Conservation (phyloP, 2,888 invertebrate genomes). For the Bhutanitis thaidina region DNA sequence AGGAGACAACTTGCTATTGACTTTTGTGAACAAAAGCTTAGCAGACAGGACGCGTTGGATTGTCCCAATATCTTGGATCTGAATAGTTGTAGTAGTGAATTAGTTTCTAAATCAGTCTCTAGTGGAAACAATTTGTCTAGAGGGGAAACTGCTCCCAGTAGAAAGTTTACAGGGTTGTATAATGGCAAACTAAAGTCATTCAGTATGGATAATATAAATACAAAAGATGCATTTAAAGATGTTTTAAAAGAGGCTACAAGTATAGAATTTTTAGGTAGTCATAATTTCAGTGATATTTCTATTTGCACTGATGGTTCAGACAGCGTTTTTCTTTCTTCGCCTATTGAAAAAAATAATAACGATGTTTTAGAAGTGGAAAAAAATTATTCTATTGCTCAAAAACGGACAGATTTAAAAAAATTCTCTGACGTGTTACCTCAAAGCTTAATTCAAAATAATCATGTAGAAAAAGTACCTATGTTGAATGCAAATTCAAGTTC, state of each 20-base stretch:
- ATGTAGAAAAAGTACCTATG: conserved; percentile 36
- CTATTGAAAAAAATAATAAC: conserved; percentile 44
- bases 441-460: conserved; percentile 20
- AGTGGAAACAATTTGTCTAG: conserved; percentile 31
- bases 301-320: conserved; percentile 60
- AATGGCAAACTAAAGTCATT: conserved; percentile 69
- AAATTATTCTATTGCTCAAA: conserved; percentile 5
- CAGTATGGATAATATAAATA: conserved; percentile 62
- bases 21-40: conserved; percentile 35
- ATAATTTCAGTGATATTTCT: conserved; percentile 48
- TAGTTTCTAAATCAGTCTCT: conserved; percentile 46
- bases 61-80: conserved; percentile 33
- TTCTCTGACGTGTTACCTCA: conserved; percentile 14
- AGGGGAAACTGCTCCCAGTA: conserved; percentile 48
- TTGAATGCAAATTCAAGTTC: conserved; percentile 61
- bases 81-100: conserved; percentile 28
- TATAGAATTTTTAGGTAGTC: conserved; percentile 51
- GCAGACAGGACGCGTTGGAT: conserved; percentile 38
- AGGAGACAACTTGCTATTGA: conserved; percentile 61
- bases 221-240: conserved; percentile 46
- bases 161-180: conserved; percentile 49
- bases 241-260: conserved; percentile 64
- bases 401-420: neutral
- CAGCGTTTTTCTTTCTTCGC: conserved; percentile 50
- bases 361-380: conserved; percentile 26